phyloP scores from a whole-genome alignment of 1,140 invertebrate genomes.

The Drosophila serrata region DNA sequence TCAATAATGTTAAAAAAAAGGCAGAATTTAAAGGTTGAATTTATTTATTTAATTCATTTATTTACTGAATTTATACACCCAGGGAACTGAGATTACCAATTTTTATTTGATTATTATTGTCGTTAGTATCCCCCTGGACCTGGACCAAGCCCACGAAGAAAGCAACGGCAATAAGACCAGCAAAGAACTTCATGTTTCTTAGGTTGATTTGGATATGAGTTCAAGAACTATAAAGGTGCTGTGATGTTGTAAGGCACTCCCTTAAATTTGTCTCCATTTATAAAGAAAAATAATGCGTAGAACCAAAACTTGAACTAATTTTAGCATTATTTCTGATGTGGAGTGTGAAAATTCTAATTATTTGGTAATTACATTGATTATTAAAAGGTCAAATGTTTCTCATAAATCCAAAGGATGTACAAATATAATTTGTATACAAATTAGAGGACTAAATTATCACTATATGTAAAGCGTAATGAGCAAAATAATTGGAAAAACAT shows the following conservation, averaged over 20 bases:
- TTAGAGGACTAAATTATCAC: background rate
- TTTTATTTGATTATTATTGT: conserved; percentile 1
- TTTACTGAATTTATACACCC: too few species aligned
- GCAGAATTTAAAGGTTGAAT: too few species aligned
- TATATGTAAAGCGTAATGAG: background rate
- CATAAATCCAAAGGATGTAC: too few species aligned
- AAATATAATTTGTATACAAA: background rate
- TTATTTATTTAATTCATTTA: too few species aligned
- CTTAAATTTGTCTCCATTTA: too few species aligned
- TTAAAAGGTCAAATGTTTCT: background rate
- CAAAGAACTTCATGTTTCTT: conserved; percentile 12
- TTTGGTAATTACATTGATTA: too few species aligned
- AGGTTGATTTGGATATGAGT: background rate
- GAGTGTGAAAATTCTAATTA: background rate
- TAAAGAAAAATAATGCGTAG: background rate
- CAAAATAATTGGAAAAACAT: background rate
- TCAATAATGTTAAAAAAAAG: too few species aligned
- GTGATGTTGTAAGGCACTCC: too few species aligned
- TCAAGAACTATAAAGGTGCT: background rate
- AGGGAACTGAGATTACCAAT: background rate
- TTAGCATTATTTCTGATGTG: background rate
- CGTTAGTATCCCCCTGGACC: background rate
- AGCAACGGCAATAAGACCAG: background rate
- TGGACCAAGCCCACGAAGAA: background rate
- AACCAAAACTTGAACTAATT: background rate